A percentile compares a stretch with the other conserved stretches of the same genome.
Evolutionary conservation across 2,797 vertebrate genomes (phyloP).

Genomic region (Nannoperca australis): DNA sequence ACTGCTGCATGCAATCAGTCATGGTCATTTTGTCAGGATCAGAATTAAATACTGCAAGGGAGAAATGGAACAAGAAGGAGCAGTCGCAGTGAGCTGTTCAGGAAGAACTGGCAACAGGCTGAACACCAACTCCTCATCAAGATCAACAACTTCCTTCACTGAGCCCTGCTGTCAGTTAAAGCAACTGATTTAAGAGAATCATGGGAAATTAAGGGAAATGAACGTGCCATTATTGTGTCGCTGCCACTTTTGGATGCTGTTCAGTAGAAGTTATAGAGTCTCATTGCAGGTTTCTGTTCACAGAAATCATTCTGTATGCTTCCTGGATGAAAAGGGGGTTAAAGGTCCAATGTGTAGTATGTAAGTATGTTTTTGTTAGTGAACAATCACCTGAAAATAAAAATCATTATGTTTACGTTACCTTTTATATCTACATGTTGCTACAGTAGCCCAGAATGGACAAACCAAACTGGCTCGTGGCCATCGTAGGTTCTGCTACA

Average conservation of each 20-base stretch:
- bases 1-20: neutral
- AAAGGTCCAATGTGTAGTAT: neutral
- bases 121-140: constrained; percentile 12
- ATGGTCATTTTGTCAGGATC: neutral
- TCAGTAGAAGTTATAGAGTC: neutral
- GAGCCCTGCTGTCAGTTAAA: neutral
- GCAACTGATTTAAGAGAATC: constrained; percentile 12
- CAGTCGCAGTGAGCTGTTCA: neutral
- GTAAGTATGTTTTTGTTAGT: too few relatives aligned
- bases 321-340: neutral
- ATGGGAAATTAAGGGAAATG: neutral
- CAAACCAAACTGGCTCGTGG: too few relatives aligned
- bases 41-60: neutral
- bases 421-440: too few relatives aligned
- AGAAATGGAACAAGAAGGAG: neutral
- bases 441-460: too few relatives aligned
- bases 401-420: too few relatives aligned
- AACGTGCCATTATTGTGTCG: neutral
- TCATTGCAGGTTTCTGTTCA: neutral
- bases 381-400: too few relatives aligned
- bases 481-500: too few relatives aligned
- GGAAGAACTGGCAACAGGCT: constrained; percentile 7
- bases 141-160: constrained; percentile 10
- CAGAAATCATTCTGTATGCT: neutral
- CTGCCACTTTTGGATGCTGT: neutral